Percentiles rank a stretch among this genome's conserved stretches.
Conservation (phyloP, 2,797 vertebrate species). For the Cyclopterus lumpus region DNA sequence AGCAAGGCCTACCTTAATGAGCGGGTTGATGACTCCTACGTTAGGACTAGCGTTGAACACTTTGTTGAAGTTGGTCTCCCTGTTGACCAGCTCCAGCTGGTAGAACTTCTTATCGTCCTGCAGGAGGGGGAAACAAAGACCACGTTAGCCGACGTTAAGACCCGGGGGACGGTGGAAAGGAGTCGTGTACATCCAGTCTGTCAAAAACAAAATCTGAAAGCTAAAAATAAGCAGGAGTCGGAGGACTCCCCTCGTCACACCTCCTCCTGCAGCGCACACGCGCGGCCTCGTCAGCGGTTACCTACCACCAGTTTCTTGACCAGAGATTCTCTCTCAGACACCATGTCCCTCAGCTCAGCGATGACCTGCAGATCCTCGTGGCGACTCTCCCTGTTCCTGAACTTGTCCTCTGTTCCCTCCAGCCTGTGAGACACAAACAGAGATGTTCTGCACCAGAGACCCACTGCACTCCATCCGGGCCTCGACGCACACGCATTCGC, state of each 20-base stretch:
- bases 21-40: constrained; percentile 98
- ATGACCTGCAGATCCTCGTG: constrained; percentile 96
- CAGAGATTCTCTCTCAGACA: constrained; percentile 93
- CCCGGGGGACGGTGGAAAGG: constrained; percentile 1
- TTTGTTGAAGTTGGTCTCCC: constrained; percentile 99
- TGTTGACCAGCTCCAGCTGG: constrained; percentile 98
- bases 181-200: no score
- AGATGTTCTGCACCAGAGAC: neutral
- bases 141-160: constrained; percentile 31
- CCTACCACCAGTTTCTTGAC: constrained; percentile 99
- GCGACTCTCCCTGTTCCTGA: constrained; percentile 95
- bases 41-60: constrained; percentile 97
- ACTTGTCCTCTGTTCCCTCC: constrained; percentile 97
- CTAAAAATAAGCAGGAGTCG: neutral
- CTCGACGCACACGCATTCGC: neutral
- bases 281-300: constrained; percentile 36
- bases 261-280: neutral
- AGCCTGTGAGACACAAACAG: constrained; percentile 80
- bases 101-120: constrained; percentile 99
- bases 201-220: neutral
- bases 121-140: constrained; percentile 35
- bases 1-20: constrained; percentile 89
- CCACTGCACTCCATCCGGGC: neutral
- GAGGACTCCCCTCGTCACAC: neutral
- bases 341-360: constrained; percentile 96